Evolutionary conservation across 1,140 invertebrate genomes (phyloP).

Genomic region (Hormaphis cornu): DNA sequence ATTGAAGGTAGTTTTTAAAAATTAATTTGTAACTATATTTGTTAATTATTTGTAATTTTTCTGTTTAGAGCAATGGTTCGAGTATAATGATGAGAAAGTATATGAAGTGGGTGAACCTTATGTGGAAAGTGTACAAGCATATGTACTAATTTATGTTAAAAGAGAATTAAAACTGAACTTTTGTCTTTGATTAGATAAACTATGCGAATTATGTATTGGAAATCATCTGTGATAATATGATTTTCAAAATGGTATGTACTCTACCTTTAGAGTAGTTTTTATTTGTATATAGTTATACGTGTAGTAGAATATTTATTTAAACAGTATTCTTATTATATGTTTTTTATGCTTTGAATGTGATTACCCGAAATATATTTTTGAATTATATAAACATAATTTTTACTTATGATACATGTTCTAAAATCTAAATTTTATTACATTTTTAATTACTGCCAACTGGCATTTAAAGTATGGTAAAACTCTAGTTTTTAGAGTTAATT

Average conservation of each 20-base stretch:
- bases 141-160: slow-evolving; percentile 76
- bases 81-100: slow-evolving; percentile 84
- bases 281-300: background rate
- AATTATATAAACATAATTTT: no score
- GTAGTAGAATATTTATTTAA: slow-evolving; percentile 6
- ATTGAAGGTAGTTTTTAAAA: slow-evolving; percentile 44
- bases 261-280: background rate
- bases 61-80: slow-evolving; percentile 61
- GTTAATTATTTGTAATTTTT: background rate
- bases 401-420: no score
- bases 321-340: slow-evolving; percentile 14
- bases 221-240: background rate
- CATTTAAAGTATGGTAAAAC: background rate
- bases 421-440: background rate
- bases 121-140: slow-evolving; percentile 71
- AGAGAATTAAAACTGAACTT: slow-evolving; percentile 45
- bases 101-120: slow-evolving; percentile 56
- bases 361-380: no score
- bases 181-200: background rate
- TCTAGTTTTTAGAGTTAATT: background rate
- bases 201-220: background rate
- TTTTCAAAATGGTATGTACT: background rate
- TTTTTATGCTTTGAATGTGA: slow-evolving; percentile 2
- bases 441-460: background rate
- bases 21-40: background rate